These are phyloP conservation scores for Lates calcarifer DNA, from an alignment of 2,113 vertebrate genomes.

Conservation along the genomic window DNA sequence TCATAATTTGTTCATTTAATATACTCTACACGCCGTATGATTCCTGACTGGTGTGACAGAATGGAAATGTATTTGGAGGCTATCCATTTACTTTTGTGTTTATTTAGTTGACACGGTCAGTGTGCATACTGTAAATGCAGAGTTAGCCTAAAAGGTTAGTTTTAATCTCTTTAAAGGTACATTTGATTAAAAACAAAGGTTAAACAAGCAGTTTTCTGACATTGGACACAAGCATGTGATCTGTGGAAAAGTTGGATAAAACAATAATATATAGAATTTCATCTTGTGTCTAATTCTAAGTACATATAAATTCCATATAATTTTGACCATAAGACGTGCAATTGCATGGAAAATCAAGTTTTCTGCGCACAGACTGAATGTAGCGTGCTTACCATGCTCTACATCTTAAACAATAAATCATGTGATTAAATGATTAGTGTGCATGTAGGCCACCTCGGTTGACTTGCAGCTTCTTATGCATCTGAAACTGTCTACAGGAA, in stretches of 20 bases:
- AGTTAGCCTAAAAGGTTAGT: not conserved
- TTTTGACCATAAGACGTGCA: not conserved
- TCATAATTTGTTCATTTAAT: slow-evolving; percentile 18
- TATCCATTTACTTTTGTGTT: not conserved
- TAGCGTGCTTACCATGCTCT: not conserved
- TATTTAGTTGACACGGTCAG: not conserved
- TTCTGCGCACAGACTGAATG: not conserved
- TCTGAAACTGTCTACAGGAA: not conserved
- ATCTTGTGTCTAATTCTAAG: not conserved
- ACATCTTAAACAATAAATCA: slow-evolving; percentile 10
- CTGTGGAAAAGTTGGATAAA: not conserved
- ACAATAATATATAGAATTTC: no score
- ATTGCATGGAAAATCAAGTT: not conserved
- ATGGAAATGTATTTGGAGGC: slow-evolving; percentile 21
- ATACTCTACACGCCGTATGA: slow-evolving; percentile 9
- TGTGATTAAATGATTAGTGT: not conserved
- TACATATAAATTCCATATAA: not conserved
- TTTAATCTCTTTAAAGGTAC: no score
- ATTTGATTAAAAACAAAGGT: not conserved
- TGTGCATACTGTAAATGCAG: not conserved
- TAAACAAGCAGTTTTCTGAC: no score
- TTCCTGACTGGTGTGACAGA: not conserved
- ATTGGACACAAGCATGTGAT: not conserved
- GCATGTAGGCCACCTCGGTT: not conserved
- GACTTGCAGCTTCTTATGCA: not conserved